Percentiles rank a stretch among this genome's conserved stretches.
These are phyloP conservation scores for Thamnophis elegans DNA, from an alignment of 2,797 vertebrate genomes.

Conservation along the genomic window DNA sequence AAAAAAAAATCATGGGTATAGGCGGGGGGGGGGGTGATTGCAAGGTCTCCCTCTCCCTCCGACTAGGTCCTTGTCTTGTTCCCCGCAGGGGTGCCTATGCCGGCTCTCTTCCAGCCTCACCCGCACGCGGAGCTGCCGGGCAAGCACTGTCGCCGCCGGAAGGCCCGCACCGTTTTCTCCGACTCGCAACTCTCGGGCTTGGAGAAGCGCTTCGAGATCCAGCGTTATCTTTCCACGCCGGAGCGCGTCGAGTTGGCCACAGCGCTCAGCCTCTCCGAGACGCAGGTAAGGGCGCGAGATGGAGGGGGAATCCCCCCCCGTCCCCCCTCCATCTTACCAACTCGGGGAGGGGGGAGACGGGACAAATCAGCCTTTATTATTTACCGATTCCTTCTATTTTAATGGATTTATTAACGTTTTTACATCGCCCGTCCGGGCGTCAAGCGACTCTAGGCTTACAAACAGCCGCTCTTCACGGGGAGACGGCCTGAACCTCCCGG, in stretches of 20 bases:
- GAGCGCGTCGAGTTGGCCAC: slow-evolving; percentile 96
- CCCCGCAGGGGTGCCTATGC: slow-evolving; percentile 87
- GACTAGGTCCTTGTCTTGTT: neutral
- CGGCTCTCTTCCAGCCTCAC: slow-evolving; percentile 90
- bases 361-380: neutral
- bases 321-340: neutral
- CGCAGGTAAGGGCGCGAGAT: slow-evolving; percentile 79
- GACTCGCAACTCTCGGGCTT: slow-evolving; percentile 95
- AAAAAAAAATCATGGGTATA: no score
- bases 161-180: slow-evolving; percentile 95
- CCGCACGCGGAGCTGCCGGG: slow-evolving; percentile 89
- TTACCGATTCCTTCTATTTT: neutral
- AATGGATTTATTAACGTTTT: neutral
- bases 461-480: neutral
- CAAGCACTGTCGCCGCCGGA: slow-evolving; percentile 93
- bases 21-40: rapidly evolving
- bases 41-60: no score
- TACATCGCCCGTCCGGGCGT: neutral
- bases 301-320: rapidly evolving
- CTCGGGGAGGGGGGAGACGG: neutral
- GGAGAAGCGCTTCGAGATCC: slow-evolving; percentile 95
- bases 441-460: neutral
- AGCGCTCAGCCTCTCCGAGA: slow-evolving; percentile 96
- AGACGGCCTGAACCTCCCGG: no score
- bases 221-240: slow-evolving; percentile 94